Evolutionary conservation across 2,888 invertebrate species (phyloP), one percentile per base, ranked within the genome.

Genomic region (Mimachlamys varia): DNA sequence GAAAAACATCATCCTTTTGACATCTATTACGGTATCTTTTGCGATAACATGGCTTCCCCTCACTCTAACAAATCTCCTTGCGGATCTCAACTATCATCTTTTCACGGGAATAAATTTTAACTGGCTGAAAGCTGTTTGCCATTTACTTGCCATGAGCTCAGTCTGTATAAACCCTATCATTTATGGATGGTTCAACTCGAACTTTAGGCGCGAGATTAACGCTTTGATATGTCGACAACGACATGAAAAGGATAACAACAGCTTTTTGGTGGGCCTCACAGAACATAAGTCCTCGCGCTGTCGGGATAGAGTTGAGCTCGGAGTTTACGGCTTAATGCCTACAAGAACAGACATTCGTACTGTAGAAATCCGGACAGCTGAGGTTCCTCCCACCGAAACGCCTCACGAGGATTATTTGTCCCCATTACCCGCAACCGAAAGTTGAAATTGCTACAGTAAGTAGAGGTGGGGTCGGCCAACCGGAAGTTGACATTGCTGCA

Each of bases 1-100:
- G 93, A 95, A 96, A 97, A 93, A 97, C 91, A 92, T 97, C 4
- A 96, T 96, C 92, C 95, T 95, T 58, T 92, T 95, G 44, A 93
- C 94, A 50, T 94, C 94, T 88, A 95, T 95, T 91, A 94, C 95
- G 0, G 92, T 93, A 44, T 92, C 94, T 44, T 95, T 95, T 88
- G 95, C 94, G 3, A 92, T 95, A 5, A 93, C 94, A 33, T 95
- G 95, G 95, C 93, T 95, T 38, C 95, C 95, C 0, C 91, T 95
- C 37, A 94, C 94, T 37, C 89, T 95, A 4, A 91, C 95, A 38
- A 95, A 95, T 90, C 92, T 95, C 7, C 90, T 95, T 37, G 95
- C 95, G 17, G 94, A 94, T 49, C 92, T 95, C 87, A 90, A 95
- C 89, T 93, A 94, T 88, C 88, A 87, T 53, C 93, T 95, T 0